Evolutionary conservation across 2,113 vertebrate species (phyloP), one percentile per base, ranked within the genome.

Genomic region (Tachysurus fulvidraco): DNA sequence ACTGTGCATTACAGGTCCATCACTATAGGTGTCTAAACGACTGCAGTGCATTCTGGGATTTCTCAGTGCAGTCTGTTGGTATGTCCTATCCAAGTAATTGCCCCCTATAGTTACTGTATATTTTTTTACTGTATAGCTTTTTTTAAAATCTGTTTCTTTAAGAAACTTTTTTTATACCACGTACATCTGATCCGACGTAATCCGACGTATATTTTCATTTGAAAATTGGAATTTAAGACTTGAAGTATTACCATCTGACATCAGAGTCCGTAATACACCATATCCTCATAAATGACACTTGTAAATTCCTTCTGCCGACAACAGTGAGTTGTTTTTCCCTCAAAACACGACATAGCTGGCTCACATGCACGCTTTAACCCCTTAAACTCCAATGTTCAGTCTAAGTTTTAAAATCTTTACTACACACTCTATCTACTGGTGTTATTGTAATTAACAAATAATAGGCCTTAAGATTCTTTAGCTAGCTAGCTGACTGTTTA

Each of bases 231-330:
- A 41, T 60, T 36, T 13, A 59, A 80, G 28, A 59, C 23, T 54
- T 2, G 8, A 23, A 25, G 54, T 23, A 44, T 81, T 81, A 81
- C 78, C 30, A 81, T 59, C 78, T 80, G 55, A 60, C 28, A 25
- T 25, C 55, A 14, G 55, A 81, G 36, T 44, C 30, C 2, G 1
- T 81, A 41, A 36, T 41, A 25, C 30, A 16, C 30, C 78, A 25
- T 14, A 36, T 60, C 55, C 78, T 81, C 55, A 25, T 81, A 44
- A 81, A 81, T 81, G 41, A 81, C 19, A 59, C 78, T 81, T 59
- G 78, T 59, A 80, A 80, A 80, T 80, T 81, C 78, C 30, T 5
- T 23, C 78, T 59, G 30, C 55, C 17, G 54, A 57, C 16, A 79
- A 59, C 77, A 25, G 11, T 60, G 19, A 44, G 23, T 80, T 44